These are phyloP conservation scores for Lepidothrix coronata DNA, from an alignment of 2,113 vertebrate genomes.

Conservation along the genomic window DNA sequence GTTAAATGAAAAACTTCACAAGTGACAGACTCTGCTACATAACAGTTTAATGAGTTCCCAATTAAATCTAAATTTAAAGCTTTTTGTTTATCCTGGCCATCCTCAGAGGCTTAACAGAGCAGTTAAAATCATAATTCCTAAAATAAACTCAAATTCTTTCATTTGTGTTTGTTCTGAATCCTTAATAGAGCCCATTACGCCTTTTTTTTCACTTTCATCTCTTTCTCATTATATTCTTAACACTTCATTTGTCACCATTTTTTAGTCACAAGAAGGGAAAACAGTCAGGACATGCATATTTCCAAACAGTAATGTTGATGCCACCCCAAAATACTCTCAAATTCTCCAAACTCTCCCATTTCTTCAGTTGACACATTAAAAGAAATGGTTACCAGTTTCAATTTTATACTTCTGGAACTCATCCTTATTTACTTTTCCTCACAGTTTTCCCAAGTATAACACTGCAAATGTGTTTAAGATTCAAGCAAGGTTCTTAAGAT, in stretches of 20 bases:
- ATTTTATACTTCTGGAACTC: neutral
- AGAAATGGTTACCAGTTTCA: neutral
- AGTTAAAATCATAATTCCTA: neutral
- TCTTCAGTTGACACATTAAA: neutral
- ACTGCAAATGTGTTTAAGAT: neutral
- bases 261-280: neutral
- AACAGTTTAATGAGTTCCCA: neutral
- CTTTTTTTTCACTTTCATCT: neutral
- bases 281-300: neutral
- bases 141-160: neutral
- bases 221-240: neutral
- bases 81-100: neutral
- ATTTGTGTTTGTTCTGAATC: neutral
- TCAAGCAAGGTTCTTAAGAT: neutral
- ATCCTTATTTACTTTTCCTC: neutral
- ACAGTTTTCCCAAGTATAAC: neutral
- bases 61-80: neutral
- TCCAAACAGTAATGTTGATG: neutral
- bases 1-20: neutral
- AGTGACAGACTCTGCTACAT: neutral
- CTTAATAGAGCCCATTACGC: neutral
- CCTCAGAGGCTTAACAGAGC: neutral
- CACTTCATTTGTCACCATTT: neutral
- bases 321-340: neutral
- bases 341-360: neutral